A percentile compares a stretch with the other conserved stretches of the same genome.
phyloP scores from a whole-genome alignment of 1,140 invertebrate species.

The Lerema accius region DNA sequence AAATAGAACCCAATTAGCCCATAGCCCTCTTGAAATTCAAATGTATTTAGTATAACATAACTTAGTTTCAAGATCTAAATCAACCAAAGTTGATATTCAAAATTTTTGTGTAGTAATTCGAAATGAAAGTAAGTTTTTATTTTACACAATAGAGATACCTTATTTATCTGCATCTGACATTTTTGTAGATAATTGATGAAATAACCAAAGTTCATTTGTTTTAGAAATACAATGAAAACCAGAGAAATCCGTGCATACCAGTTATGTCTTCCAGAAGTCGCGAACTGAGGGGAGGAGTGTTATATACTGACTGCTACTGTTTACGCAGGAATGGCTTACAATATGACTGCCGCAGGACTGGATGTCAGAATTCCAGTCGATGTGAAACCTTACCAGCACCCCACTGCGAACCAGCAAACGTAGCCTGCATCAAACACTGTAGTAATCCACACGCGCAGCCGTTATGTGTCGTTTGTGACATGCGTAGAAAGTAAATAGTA shows the following conservation, averaged over 20 bases:
- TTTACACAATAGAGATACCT: not conserved
- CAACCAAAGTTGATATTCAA: not conserved
- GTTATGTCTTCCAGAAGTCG: slow-evolving; percentile 81
- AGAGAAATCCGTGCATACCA: slow-evolving; percentile 35
- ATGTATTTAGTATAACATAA: not conserved
- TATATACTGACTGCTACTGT: slow-evolving; percentile 87
- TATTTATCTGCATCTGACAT: not conserved
- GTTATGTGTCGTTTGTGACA: slow-evolving; percentile 56
- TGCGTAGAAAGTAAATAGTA: slow-evolving; percentile 34
- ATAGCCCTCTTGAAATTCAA: slow-evolving; percentile 3
- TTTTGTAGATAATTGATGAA: not conserved
- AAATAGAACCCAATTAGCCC: not conserved
- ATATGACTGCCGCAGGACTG: slow-evolving; percentile 87
- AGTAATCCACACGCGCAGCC: slow-evolving; percentile 65
- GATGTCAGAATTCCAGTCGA: slow-evolving; percentile 85
- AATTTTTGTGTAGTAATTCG: slow-evolving; percentile 3
- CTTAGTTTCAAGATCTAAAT: not conserved
- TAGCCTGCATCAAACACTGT: slow-evolving; percentile 59
- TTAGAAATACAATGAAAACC: slow-evolving; percentile 6
- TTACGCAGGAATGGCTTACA: slow-evolving; percentile 89
- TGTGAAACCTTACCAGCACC: slow-evolving; percentile 87
- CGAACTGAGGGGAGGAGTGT: slow-evolving; percentile 85
- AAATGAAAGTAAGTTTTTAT: slow-evolving; percentile 19
- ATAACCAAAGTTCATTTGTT: not conserved
- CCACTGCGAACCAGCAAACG: slow-evolving; percentile 84